Evolutionary conservation across 2,888 invertebrate species (phyloP), one percentile per base, ranked within the genome.

Genomic region (Candidula unifasciata): DNA sequence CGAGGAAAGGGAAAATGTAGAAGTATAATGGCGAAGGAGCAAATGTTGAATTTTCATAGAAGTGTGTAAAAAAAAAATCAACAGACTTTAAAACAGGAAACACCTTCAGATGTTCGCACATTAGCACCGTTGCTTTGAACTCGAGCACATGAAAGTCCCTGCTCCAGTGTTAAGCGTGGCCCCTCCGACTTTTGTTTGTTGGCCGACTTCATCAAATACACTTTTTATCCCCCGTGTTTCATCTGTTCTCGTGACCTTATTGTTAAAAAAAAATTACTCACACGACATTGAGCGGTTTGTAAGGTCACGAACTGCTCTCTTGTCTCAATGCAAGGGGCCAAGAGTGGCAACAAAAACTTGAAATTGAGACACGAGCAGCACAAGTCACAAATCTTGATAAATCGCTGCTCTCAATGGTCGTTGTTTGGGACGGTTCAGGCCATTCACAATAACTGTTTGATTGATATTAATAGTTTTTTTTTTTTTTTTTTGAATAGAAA

Each of bases 221-320:
- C 60, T 5, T 60, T 5, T 24, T 60, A 60, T 44, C 44, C 44
- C 44, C 13, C 6, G 44, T 44, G 44, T 44, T 44, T 44, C 13
- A 44, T 44, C 44, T 13, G 44, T 13, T 44, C 8, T 13, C 13
- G 6, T 44, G 44, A 44, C 44, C 44, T 44, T 44, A 44, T 44
- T 44, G 44, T 44, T 44, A 44, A 60, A 27, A 27, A 68, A 68
- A 68, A 27, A 68, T 30, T n/a, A 30, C n/a, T 68, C n/a, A 16
- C 13, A 44, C 44, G 8, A 44, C 6, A 6, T 44, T 44, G 44
- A 44, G 44, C 21, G 21, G n/a, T 71, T 37, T 71, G 71, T 71
- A 71, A 71, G 71, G 71, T 71, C 71, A 71, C 71, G 71, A 71
- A 21, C 71, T 24, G n/a, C 37, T 21, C 71, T 71, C 37, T 21